Conservation (phyloP, 2,113 vertebrate species). For the Corydoras maculifer region DNA sequence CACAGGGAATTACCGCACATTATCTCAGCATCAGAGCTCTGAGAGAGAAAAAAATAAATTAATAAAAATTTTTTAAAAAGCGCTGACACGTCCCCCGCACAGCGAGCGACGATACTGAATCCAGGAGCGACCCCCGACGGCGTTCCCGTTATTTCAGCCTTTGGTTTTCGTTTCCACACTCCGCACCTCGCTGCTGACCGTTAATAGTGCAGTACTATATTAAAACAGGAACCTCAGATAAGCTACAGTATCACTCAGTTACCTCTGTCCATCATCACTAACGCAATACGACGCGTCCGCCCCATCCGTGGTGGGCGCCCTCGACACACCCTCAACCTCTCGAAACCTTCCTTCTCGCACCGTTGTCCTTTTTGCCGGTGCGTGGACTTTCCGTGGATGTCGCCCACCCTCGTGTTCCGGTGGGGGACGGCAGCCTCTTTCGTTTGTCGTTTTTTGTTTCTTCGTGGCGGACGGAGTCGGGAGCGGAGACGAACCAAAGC, state of each 20-base stretch:
- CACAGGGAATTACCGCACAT: no score
- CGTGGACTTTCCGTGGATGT: not conserved
- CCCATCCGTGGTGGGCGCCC: conserved; percentile 51
- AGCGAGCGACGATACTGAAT: no score
- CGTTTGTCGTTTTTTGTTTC: no score
- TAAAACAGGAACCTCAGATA: conserved; percentile 59
- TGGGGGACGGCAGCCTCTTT: no score
- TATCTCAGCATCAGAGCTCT: no score
- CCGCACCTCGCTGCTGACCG: conserved; percentile 47
- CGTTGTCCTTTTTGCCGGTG: conserved; percentile 16
- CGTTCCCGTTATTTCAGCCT: no score
- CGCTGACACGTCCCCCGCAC: no score
- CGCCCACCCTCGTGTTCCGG: no score
- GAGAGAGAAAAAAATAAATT: no score
- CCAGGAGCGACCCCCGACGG: no score
- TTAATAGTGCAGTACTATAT: conserved; percentile 36
- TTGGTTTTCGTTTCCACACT: not conserved
- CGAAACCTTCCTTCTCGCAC: not conserved
- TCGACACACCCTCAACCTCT: conserved; percentile 30
- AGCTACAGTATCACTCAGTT: conserved; percentile 69
- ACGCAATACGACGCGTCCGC: conserved; percentile 67
- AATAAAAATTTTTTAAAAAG: no score
- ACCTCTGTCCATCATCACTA: conserved; percentile 65
- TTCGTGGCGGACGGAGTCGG: not conserved
- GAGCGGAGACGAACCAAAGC: conserved; percentile 21